Percentiles rank a stretch among this genome's conserved stretches.
These are phyloP conservation scores for Dione vanillae DNA, from an alignment of 2,888 invertebrate genomes.

Conservation along the genomic window DNA sequence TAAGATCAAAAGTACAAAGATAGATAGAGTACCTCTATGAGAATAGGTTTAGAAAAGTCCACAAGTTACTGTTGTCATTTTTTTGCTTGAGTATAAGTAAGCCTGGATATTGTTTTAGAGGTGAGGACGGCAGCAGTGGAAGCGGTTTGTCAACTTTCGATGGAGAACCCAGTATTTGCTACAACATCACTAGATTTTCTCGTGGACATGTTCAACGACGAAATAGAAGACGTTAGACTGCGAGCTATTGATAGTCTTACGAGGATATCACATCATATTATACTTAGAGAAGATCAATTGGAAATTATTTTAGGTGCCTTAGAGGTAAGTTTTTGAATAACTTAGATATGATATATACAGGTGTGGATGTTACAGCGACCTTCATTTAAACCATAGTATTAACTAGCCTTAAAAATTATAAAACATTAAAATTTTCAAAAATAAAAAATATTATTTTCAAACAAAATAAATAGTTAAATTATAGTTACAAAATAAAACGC, in stretches of 20 bases:
- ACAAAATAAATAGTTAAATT: too few relatives aligned
- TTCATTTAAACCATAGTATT: too few relatives aligned
- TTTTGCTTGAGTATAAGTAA: neutral
- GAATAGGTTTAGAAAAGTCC: too few relatives aligned
- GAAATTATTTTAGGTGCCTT: slow-evolving; percentile 97
- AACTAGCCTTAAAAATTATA: too few relatives aligned
- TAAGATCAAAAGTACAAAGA: too few relatives aligned
- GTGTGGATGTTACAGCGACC: too few relatives aligned
- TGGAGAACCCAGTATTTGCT: slow-evolving; percentile 93
- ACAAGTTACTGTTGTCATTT: too few relatives aligned
- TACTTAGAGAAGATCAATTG: slow-evolving; percentile 96
- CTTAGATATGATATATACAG: too few relatives aligned
- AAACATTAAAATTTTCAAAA: too few relatives aligned
- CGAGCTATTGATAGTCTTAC: slow-evolving; percentile 97
- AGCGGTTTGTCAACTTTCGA: slow-evolving; percentile 94
- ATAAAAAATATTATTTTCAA: too few relatives aligned
- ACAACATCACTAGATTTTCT: slow-evolving; percentile 96
- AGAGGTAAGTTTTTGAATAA: slow-evolving; percentile 83
- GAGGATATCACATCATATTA: slow-evolving; percentile 94
- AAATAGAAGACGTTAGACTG: slow-evolving; percentile 97
- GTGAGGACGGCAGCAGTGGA: slow-evolving; percentile 97
- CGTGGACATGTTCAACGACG: slow-evolving; percentile 99
- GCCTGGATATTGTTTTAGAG: slow-evolving; percentile 79
- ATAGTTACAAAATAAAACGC: too few relatives aligned
- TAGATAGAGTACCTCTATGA: too few relatives aligned